Evolutionary conservation across 2,113 vertebrate species (phyloP).

Genomic region (Eublepharis macularius): DNA sequence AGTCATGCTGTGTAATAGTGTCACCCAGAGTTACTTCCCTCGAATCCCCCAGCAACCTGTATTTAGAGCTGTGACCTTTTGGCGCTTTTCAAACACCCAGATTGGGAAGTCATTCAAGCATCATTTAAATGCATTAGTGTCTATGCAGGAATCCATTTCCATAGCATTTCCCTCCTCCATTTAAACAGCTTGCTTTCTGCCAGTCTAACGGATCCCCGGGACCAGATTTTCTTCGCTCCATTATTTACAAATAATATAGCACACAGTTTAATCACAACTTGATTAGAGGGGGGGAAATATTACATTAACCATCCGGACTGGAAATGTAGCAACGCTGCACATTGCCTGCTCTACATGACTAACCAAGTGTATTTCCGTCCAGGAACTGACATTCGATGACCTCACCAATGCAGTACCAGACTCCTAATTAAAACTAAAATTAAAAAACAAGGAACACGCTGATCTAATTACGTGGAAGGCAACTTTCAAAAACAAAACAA

Average conservation of each 20-base stretch:
- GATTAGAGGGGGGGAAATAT: background rate
- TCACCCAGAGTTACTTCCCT: background rate
- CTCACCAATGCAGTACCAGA: conserved; percentile 39
- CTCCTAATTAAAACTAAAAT: conserved; percentile 52
- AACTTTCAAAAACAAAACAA: conserved; percentile 18
- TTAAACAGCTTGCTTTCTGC: background rate
- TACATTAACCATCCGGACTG: background rate
- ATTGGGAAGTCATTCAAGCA: background rate
- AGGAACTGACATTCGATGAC: conserved; percentile 25
- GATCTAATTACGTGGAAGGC: conserved; percentile 51
- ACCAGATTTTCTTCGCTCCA: background rate
- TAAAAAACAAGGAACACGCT: conserved; percentile 45
- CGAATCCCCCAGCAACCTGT: background rate
- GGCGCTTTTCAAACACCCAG: background rate
- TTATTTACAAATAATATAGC: background rate
- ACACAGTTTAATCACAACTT: background rate
- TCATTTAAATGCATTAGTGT: background rate
- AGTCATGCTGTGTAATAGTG: background rate
- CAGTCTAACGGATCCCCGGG: background rate
- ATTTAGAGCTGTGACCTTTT: background rate
- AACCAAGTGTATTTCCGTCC: conserved; percentile 21
- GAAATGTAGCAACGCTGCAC: background rate
- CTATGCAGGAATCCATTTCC: background rate
- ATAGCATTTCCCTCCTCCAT: background rate
- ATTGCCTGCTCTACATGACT: background rate